Evolutionary conservation across 2,888 invertebrate genomes (phyloP), one percentile per base, ranked within the genome.

Genomic region (Buathra laborator): DNA sequence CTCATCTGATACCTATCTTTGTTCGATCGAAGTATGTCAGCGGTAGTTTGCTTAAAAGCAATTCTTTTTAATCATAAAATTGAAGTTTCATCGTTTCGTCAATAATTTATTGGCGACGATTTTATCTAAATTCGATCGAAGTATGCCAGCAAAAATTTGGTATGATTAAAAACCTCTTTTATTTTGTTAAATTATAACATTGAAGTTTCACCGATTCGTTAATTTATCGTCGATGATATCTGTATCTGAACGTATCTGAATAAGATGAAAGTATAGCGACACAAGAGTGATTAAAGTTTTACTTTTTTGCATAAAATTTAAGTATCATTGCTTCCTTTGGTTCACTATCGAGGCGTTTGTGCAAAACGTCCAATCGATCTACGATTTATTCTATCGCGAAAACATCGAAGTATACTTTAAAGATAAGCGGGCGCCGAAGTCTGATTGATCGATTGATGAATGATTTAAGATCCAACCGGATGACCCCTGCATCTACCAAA

Each of bases 391-490:
- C 19, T 9, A 19, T 19, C 9, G 19, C 59, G 14, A 6, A 14
- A 29, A 19, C 29, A 14, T 59, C 59, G 6, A 29, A 29, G 24
- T 24, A 32, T 62, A 5, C 2, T 14, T 29, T 32, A 1, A n/a
- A 14, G 6, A 14, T 14, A 29, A 10, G 0, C 59, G 3, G 3
- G 14, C 12, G 14, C 6, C 4, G 14, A 32, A 29, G 29, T 14
- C 12, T 29, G 59, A 62, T 62, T 59, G 29, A 59, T 59, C 59
- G 59, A 59, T 12, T 62, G 14, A 32, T 32, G 29, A 62, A 62
- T 62, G 29, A 62, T 14, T 24, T n/a, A 29, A n/a, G n/a, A 32
- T 14, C 29, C 59, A 2, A 32, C 32, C n/a, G 29, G 29, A 62
- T 62, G 10, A 24, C 24, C 53, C 9, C 9, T 37, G 37, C 7